Conservation (phyloP, 1,140 invertebrate species). For the Hyles vespertilio region DNA sequence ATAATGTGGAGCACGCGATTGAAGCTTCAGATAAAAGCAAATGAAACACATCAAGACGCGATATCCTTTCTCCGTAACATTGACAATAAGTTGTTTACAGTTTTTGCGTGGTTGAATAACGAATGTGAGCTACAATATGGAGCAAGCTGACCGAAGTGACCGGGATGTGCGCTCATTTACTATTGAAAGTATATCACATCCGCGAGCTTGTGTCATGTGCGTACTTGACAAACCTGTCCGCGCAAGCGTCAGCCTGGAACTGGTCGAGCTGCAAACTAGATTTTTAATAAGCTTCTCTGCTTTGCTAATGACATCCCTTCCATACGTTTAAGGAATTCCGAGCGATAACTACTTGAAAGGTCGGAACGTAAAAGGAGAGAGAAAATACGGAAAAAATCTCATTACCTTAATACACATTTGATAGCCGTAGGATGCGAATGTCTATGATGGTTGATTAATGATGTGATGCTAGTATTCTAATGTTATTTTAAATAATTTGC, state of each 20-base stretch:
- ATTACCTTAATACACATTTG: slow-evolving; percentile 1
- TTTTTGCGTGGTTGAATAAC: neutral
- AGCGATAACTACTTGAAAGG: neutral
- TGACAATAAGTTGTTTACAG: slow-evolving; percentile 12
- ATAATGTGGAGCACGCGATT: too few species aligned
- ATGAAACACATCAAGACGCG: too few species aligned
- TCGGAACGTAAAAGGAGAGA: neutral
- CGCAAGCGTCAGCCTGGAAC: slow-evolving; percentile 50
- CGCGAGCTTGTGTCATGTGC: slow-evolving; percentile 52
- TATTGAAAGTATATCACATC: slow-evolving; percentile 67
- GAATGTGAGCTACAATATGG: too few species aligned
- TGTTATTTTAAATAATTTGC: too few species aligned
- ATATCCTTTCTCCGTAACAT: slow-evolving; percentile 12
- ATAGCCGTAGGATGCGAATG: too few species aligned
- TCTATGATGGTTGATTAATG: too few species aligned
- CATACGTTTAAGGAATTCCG: slow-evolving; percentile 15
- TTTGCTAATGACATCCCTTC: slow-evolving; percentile 27
- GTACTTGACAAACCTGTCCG: slow-evolving; percentile 58
- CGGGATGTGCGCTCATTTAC: slow-evolving; percentile 54
- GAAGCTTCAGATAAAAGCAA: too few species aligned
- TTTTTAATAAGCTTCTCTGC: slow-evolving; percentile 39
- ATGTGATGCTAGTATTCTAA: too few species aligned
- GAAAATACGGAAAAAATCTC: neutral
- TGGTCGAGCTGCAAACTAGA: slow-evolving; percentile 42
- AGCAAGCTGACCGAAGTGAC: neutral